A percentile compares a stretch with the other conserved stretches of the same genome.
phyloP scores from a whole-genome alignment of 2,797 vertebrate genomes.

The Chaenodraco wilsoni region DNA sequence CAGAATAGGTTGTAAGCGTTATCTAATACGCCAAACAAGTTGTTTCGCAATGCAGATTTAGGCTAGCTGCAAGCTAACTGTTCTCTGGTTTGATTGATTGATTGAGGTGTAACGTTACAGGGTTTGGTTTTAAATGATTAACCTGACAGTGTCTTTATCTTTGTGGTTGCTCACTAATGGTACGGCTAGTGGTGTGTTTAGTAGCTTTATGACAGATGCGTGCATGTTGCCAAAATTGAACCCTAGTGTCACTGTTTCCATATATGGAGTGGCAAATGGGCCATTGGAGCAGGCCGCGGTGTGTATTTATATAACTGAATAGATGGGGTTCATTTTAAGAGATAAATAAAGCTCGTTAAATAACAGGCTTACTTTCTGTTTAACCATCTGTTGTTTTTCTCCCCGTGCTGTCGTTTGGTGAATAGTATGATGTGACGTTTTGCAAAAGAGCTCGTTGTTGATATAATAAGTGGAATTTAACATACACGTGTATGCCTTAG shows the following conservation, averaged over 20 bases:
- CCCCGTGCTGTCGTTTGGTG: not conserved
- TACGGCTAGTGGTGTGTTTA: conserved; percentile 54
- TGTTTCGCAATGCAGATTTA: not conserved
- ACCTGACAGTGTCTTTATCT: conserved; percentile 27
- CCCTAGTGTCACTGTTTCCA: conserved; percentile 82
- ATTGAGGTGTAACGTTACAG: not conserved
- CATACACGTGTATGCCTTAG: not conserved
- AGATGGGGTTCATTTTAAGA: conserved; percentile 65
- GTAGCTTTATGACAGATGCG: conserved; percentile 78
- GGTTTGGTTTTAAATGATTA: conserved; percentile 5
- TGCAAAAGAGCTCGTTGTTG: not conserved
- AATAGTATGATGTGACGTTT: not conserved
- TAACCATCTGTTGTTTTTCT: conserved; percentile 32
- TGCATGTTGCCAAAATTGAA: conserved; percentile 84
- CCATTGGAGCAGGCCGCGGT: conserved; percentile 82
- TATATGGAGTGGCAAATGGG: conserved; percentile 86
- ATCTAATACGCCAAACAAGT: not conserved
- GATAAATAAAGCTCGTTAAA: conserved; percentile 51
- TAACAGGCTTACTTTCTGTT: conserved; percentile 51
- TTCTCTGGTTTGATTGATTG: conserved; percentile 15
- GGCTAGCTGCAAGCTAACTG: conserved; percentile 31
- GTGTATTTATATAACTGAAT: conserved; percentile 89
- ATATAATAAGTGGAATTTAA: not conserved
- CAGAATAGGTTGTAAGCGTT: not conserved
- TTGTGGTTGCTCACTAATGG: conserved; percentile 19